A percentile compares a stretch with the other conserved stretches of the same genome.
Conservation (phyloP, 2,797 vertebrate species). For the Pseudochromis fuscus region DNA sequence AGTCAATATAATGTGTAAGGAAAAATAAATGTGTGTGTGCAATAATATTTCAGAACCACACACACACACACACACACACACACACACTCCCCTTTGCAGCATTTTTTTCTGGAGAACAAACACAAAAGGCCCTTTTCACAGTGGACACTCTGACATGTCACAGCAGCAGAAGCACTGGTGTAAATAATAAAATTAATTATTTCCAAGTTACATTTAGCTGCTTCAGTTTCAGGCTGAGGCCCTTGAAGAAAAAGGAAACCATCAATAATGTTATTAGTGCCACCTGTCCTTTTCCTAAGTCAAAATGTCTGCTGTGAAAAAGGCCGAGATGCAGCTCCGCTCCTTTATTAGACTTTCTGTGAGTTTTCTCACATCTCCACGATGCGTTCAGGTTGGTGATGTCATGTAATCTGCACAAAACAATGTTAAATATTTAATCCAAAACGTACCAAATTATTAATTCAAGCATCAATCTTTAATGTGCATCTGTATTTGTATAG, state of each 20-base stretch:
- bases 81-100: neutral
- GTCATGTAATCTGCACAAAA: conserved; percentile 47
- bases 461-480: conserved; percentile 50
- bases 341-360: neutral
- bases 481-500: conserved; percentile 36
- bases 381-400: neutral
- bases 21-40: neutral
- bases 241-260: neutral
- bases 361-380: neutral
- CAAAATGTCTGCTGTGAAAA: conserved; percentile 29
- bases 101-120: conserved; percentile 2
- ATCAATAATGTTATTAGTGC: conserved; percentile 1
- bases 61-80: neutral
- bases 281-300: conserved; percentile 2
- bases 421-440: conserved; percentile 52
- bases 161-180: neutral
- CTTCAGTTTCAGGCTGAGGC: no score
- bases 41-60: neutral
- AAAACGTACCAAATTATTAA: conserved; percentile 57
- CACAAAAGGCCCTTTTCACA: conserved; percentile 7
- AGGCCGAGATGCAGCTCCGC: neutral
- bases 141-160: conserved; percentile 30
- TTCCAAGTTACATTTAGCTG: neutral
- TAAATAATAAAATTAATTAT: conserved; percentile 12
- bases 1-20: no score